Conservation (phyloP, 2,797 vertebrate species). For the Cheirogaleus major region DNA sequence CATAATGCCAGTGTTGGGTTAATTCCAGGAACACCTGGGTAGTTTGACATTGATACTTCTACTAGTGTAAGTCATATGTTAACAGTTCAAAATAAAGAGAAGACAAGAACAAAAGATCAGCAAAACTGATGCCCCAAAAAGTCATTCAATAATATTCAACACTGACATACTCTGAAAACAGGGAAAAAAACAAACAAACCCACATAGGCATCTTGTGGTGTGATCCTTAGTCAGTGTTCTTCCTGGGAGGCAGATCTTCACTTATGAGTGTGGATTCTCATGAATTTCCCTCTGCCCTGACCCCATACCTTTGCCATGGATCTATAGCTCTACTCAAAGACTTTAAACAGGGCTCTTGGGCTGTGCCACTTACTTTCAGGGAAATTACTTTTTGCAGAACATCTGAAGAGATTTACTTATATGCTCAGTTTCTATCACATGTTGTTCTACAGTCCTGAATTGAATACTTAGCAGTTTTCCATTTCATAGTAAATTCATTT, state of each 20-base stretch:
- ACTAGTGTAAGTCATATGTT: not conserved
- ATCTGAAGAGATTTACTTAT: not conserved
- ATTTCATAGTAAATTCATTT: slow-evolving; percentile 14
- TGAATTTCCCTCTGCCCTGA: not conserved
- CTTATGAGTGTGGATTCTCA: not conserved
- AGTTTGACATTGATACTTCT: not conserved
- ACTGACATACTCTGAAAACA: not conserved
- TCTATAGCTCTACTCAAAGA: not conserved
- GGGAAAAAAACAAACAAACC: not conserved
- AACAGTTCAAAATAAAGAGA: not conserved
- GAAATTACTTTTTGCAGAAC: not conserved
- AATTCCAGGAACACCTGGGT: not conserved
- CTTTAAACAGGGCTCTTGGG: not conserved
- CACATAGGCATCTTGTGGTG: not conserved
- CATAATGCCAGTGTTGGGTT: not conserved
- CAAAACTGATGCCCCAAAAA: not conserved
- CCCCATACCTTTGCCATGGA: too few relatives aligned
- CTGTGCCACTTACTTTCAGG: not conserved
- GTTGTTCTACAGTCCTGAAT: not conserved
- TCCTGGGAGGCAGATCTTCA: not conserved
- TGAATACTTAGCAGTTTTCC: not conserved
- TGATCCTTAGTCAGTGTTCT: not conserved
- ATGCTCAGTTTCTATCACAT: not conserved
- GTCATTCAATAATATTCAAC: not conserved
- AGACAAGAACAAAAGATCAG: not conserved